Base-by-base conservation (phyloP, 2,888 invertebrate species). In the Trissoscelio sp. region DNA sequence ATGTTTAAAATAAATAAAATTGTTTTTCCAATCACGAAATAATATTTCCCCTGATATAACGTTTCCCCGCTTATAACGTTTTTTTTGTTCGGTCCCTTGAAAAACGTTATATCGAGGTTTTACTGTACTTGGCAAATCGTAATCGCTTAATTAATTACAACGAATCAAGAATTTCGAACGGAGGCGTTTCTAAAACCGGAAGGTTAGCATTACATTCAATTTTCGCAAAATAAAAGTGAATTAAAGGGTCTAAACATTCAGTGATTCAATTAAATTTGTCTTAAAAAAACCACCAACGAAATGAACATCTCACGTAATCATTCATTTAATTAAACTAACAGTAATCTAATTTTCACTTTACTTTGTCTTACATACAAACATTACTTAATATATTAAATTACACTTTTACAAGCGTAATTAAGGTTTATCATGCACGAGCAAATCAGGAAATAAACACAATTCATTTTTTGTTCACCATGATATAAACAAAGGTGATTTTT, bases 1-100 rank as follows among this genome's bases (percentile, higher is more conserved):
- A 95, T 66, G 51, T 22, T 22, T 22, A 37, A 51, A 7, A 37
- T 37, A 66, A n/a, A n/a, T n/a, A n/a, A n/a, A n/a, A n/a, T n/a
- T n/a, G n/a, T n/a, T n/a, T n/a, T n/a, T n/a, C n/a, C n/a, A n/a
- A n/a, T n/a, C n/a, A n/a, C n/a, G n/a, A n/a, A n/a, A n/a, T n/a
- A n/a, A n/a, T n/a, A n/a, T n/a, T n/a, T n/a, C n/a, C n/a, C n/a
- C n/a, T n/a, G n/a, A n/a, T n/a, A n/a, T n/a, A n/a, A n/a, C n/a
- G n/a, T n/a, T n/a, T n/a, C n/a, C n/a, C n/a, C n/a, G n/a, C n/a
- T n/a, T n/a, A n/a, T n/a, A n/a, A n/a, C n/a, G n/a, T n/a, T n/a
- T n/a, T n/a, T n/a, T n/a, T n/a, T n/a, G n/a, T n/a, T n/a, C n/a
- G n/a, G n/a, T n/a, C n/a, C n/a, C n/a, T n/a, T n/a, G n/a, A n/a